A percentile compares a stretch with the other conserved stretches of the same genome.
Conservation (phyloP, 2,888 invertebrate species). For the Apodemia mormo region DNA sequence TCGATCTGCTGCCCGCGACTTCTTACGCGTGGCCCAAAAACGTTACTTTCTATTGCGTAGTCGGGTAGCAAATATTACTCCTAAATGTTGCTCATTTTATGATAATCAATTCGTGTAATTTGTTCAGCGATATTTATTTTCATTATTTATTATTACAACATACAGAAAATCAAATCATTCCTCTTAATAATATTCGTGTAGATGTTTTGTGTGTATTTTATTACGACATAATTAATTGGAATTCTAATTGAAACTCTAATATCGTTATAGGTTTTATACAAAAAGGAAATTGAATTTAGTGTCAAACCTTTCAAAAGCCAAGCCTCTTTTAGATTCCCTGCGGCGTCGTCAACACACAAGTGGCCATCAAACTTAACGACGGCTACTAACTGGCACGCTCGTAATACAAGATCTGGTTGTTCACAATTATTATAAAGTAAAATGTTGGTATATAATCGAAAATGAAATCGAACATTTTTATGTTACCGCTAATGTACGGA, state of each 20-base stretch:
- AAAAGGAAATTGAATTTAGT: slow-evolving; percentile 19
- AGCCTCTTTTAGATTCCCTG: slow-evolving; percentile 28
- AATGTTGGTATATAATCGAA: not conserved
- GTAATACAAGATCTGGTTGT: slow-evolving; percentile 54
- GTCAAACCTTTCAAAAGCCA: slow-evolving; percentile 29
- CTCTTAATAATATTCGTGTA: too few relatives aligned
- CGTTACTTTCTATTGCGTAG: too few relatives aligned
- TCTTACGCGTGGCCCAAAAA: too few relatives aligned
- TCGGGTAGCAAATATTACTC: too few relatives aligned
- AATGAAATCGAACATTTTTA: slow-evolving; percentile 7
- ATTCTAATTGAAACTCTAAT: not conserved
- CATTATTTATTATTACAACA: too few relatives aligned
- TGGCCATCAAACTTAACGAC: slow-evolving; percentile 68
- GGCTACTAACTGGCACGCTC: slow-evolving; percentile 59
- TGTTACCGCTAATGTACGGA: not conserved
- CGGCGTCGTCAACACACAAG: slow-evolving; percentile 46
- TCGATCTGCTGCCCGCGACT: too few relatives aligned
- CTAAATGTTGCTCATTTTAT: too few relatives aligned
- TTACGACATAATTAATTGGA: not conserved
- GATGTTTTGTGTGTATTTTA: not conserved
- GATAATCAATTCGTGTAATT: too few relatives aligned
- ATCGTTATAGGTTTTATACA: not conserved
- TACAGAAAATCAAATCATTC: too few relatives aligned
- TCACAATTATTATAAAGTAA: slow-evolving; percentile 56
- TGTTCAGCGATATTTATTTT: too few relatives aligned